Evolutionary conservation across 2,113 vertebrate species (phyloP), one percentile per base, ranked within the genome.

Genomic region (Ophthalmolycus amberensis): DNA sequence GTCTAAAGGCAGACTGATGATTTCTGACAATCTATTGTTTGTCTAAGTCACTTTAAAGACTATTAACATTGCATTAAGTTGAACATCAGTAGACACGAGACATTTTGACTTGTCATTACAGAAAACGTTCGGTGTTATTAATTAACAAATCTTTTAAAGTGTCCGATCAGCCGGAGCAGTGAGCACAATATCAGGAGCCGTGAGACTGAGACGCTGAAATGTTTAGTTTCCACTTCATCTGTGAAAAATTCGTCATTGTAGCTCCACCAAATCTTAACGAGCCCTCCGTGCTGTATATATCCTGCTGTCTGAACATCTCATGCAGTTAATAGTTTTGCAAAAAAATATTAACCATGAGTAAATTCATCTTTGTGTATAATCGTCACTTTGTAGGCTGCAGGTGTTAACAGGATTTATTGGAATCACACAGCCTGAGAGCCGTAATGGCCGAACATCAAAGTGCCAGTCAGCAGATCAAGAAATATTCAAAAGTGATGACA

Each of bases 341-440:
- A 50, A 8, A 20, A 50, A 12, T 29, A 15, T 14, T 29, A 15
- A 59, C 11, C 56, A 22, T n/a, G 50, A 52, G 18, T 8, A 50
- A 22, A 52, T 50, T 1, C 2, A 22, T 50, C 48, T 50, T 14
- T 44, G 18, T 20, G 50, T 52, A 22, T 0, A 22, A 40, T 40
- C 7, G 44, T 16, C 14, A 16, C 44, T 5, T 16, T 46, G 14
- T 46, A 18, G 3, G 10, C 80, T 42, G 73, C 50, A 8, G 46
- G 32, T 75, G 71, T 85, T 77, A 56, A 88, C 32, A 71, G n/a
- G 52, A 63, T 93, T 93, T 93, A 93, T 93, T 93, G 79, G 25
- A 40, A 71, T 75, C 46, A 56, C 79, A 85, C 72, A 88, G 73
- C 77, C 80, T 66, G 77, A 86, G 71, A 87, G 73, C 77, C 80